phyloP scores from a whole-genome alignment of 2,888 invertebrate genomes.

The Sinelater perroti region DNA sequence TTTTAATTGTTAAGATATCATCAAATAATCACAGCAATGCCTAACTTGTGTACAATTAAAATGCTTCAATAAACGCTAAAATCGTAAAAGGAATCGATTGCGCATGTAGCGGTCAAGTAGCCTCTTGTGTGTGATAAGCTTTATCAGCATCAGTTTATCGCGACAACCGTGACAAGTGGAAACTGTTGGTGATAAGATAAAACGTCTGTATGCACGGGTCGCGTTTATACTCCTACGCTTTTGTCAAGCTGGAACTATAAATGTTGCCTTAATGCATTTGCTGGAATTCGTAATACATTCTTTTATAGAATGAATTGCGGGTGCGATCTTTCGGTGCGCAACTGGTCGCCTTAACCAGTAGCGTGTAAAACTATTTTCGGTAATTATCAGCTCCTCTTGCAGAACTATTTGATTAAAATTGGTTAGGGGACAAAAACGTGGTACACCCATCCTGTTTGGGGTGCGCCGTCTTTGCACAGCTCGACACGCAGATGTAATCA shows the following conservation, averaged over 20 bases:
- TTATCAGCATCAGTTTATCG: conserved; percentile 37
- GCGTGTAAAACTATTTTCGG: too few relatives aligned
- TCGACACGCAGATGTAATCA: conserved; percentile 47
- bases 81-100: conserved; percentile 25
- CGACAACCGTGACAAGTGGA: conserved; percentile 36
- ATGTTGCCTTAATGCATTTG: conserved; percentile 15
- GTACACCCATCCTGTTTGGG: conserved; percentile 61
- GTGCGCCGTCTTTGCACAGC: conserved; percentile 55
- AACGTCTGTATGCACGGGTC: conserved; percentile 31
- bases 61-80: too few relatives aligned
- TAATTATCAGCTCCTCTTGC: too few relatives aligned
- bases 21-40: too few relatives aligned
- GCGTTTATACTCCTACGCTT: conserved; percentile 35
- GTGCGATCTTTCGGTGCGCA: too few relatives aligned
- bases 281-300: conserved; percentile 16
- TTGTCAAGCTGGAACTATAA: conserved; percentile 24
- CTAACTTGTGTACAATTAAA: too few relatives aligned
- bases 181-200: conserved; percentile 40
- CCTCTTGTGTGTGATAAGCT: conserved; percentile 34
- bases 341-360: too few relatives aligned
- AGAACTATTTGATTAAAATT: too few relatives aligned
- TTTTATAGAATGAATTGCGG: conserved; percentile 13
- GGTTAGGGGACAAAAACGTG: conserved; percentile 55
- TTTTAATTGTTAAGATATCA: too few relatives aligned
- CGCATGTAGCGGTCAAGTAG: conserved; percentile 39